A percentile compares a stretch with the other conserved stretches of the same genome.
Evolutionary conservation across 2,888 invertebrate genomes (phyloP).

Genomic region (Drosophila paranaensis): DNA sequence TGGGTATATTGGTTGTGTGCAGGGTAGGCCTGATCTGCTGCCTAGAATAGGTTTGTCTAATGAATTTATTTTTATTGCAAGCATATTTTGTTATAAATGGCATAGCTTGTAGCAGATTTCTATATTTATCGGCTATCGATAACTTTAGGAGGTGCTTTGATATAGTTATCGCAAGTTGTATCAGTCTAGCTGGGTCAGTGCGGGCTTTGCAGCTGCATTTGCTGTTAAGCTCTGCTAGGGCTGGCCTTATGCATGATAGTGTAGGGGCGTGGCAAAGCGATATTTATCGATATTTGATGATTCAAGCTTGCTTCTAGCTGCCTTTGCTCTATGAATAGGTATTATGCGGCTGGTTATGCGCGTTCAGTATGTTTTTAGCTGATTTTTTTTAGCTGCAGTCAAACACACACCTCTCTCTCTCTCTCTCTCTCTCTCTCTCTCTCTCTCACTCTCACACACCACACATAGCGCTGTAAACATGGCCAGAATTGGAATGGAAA

Average conservation of each 20-base stretch:
- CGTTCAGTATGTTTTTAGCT: background rate
- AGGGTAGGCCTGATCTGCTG: background rate
- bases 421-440: no score
- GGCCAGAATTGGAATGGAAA: slow-evolving; percentile 73
- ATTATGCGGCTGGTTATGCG: background rate
- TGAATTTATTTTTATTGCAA: background rate
- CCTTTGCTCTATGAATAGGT: background rate
- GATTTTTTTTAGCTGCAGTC: slow-evolving; percentile 43
- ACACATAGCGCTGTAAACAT: slow-evolving; percentile 45
- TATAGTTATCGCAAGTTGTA: no score
- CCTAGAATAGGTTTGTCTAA: no score
- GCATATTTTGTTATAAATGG: no score
- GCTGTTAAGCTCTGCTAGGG: background rate
- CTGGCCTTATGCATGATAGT: accelerated
- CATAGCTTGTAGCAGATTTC: background rate
- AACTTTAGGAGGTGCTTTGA: background rate
- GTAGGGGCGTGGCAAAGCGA: background rate
- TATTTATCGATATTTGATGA: background rate
- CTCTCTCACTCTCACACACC: background rate
- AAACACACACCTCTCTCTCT: background rate
- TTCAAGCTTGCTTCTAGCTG: background rate
- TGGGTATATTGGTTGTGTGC: background rate
- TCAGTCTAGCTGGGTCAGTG: background rate
- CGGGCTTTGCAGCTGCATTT: background rate
- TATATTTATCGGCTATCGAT: background rate